Base-by-base conservation (phyloP, 2,797 vertebrate species). In the Diglossa cyanea region DNA sequence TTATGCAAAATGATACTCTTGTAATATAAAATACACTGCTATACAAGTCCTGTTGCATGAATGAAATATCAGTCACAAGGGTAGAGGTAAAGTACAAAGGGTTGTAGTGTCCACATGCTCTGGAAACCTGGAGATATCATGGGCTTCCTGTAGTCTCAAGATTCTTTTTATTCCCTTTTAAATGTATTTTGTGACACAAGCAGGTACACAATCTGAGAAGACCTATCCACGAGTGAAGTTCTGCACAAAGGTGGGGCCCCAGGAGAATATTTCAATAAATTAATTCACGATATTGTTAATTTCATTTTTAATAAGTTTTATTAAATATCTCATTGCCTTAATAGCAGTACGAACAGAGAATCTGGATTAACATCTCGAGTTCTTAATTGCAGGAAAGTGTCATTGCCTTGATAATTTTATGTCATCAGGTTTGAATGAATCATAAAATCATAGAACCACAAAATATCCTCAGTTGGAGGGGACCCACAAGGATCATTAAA, bases 211-310 rank as follows among this genome's bases (percentile, higher is more conserved):
- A 19, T 37, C 50, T 74, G 50, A 80, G 88, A 86, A 90, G 66
- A 60, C 1, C 4, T 84, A 9, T 50, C 70, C 5, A 7, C 58
- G 26, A 65, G 6, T 67, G 33, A 76, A 73, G 31, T 7, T 19
- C n/a, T 71, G 40, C 7, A 28, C 21, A 7, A 19, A 11, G 5
- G 6, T 31, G 9, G 30, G 3, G 11, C 25, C 8, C 1, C 5
- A 35, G 15, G 2, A 47, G 13, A 78, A 8, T 66, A 91, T 67
- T 62, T 60, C 20, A 53, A 31, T 40, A 50, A 45, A 62, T 53
- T 30, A n/a, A 12, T 82, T 89, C 15, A 57, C 5, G 6, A 11
- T 31, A 60, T 53, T 35, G 6, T 45, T 82, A 51, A 17, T 15
- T 61, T 74, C 44, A n/a, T 21, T 60, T 89, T 70, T 42, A 40